Evolutionary conservation across 2,888 invertebrate species (phyloP).

Genomic region (Eupelmus urozonus): DNA sequence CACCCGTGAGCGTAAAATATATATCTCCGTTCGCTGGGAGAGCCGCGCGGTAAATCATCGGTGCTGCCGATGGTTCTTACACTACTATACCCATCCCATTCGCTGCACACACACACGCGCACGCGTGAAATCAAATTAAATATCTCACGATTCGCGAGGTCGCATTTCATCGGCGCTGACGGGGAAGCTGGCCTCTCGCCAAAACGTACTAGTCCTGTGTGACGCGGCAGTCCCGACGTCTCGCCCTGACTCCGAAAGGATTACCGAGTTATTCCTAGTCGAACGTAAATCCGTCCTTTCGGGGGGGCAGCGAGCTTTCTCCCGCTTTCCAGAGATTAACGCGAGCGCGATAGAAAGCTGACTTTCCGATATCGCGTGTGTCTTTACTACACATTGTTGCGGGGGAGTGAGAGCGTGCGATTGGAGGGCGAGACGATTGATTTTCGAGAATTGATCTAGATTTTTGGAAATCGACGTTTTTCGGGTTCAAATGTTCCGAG

Average conservation of each 20-base stretch:
- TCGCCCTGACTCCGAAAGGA: slow-evolving; percentile 34
- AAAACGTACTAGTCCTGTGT: slow-evolving; percentile 12
- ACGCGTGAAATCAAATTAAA: slow-evolving; percentile 67
- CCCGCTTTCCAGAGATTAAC: slow-evolving; percentile 22
- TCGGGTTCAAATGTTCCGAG: too few species aligned
- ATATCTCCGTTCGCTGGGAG: slow-evolving; percentile 24
- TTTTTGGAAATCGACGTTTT: too few species aligned
- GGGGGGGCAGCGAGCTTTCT: neutral
- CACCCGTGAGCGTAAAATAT: slow-evolving; percentile 27
- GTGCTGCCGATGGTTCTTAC: slow-evolving; percentile 46
- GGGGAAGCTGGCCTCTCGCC: slow-evolving; percentile 31
- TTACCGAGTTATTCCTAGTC: slow-evolving; percentile 54
- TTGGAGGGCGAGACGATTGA: neutral
- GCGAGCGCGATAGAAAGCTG: neutral
- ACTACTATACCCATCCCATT: slow-evolving; percentile 20
- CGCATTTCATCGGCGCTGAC: slow-evolving; percentile 58
- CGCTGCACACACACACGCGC: neutral
- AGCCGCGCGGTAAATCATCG: slow-evolving; percentile 45
- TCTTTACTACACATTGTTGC: neutral
- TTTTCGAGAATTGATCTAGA: neutral
- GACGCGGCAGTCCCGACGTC: slow-evolving; percentile 22
- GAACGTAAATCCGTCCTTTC: slow-evolving; percentile 46
- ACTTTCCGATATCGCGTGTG: neutral
- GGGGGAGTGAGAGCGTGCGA: neutral
- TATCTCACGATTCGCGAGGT: slow-evolving; percentile 66